Base-by-base conservation (phyloP, 2,797 vertebrate species). In the Pseudopleuronectes americanus region DNA sequence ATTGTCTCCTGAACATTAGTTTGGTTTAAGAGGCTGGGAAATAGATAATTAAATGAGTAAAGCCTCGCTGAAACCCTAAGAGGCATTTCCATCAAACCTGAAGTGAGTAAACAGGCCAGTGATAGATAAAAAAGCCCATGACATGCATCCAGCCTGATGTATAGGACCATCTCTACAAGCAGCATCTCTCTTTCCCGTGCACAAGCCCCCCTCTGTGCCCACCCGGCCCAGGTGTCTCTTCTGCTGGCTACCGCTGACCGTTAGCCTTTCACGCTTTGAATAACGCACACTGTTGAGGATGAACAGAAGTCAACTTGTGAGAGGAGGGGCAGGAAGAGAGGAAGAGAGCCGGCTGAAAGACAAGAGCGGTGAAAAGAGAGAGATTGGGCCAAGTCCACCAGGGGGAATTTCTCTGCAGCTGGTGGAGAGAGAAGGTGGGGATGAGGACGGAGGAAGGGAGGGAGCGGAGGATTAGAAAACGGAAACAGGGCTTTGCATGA, bases 301-400 rank as follows among this genome's bases (percentile, higher is more conserved):
- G 84, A 92, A 92, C 90, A 93, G 80, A 90, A 88, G 89, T 86
- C 84, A 87, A 85, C 86, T 87, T 92, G 92, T 93, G 84, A 87
- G 78, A 67, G 66, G 78, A 77, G 79, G 64, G 58, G 76, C 90
- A 91, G 92, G 92, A 92, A 90, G 92, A 87, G 89, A 88, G 92
- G 90, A 91, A 90, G 88, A 88, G 77, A 76, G 80, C n/a, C 22
- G 52, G 74, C 48, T 85, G 75, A 92, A 92, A 87, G 88, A 89
- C 70, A 79, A 68, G 84, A 66, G 87, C 78, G 84, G 87, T 90
- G 90, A 91, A 88, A 19, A 91, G 87, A 74, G 73, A 81, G 67
- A 56, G 78, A 81, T 49, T 60, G 75, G 84, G 90, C 91, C 88
- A 89, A 91, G 77, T 85, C 78, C 81, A 86, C 81, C 83, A 87